phyloP scores from a whole-genome alignment of 2,888 invertebrate species.

The Didymodactylos carnosus region DNA sequence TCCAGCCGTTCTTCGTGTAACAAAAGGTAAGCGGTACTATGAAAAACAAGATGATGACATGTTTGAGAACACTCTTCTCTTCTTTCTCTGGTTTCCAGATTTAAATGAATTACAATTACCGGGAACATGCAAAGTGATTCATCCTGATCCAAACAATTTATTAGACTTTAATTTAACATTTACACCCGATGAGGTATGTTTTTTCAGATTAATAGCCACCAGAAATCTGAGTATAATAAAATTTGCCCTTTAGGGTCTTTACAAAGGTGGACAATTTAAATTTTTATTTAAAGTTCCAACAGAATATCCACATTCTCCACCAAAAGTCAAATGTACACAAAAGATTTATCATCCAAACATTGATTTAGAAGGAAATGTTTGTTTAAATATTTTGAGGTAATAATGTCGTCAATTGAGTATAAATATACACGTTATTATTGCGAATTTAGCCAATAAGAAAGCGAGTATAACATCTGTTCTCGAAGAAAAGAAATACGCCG shows the following conservation, averaged over 20 bases:
- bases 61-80: background rate
- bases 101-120: slow-evolving; percentile 43
- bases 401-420: background rate
- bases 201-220: background rate
- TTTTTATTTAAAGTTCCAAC: slow-evolving; percentile 94
- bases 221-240: background rate
- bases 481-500: background rate
- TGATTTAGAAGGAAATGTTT: slow-evolving; percentile 88
- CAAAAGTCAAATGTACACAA: slow-evolving; percentile 93
- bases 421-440: no score
- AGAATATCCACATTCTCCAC: slow-evolving; percentile 91
- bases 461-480: background rate
- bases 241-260: slow-evolving; percentile 54
- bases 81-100: background rate
- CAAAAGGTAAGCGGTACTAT: background rate
- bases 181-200: slow-evolving; percentile 67
- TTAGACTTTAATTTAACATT: slow-evolving; percentile 83
- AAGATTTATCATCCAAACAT: slow-evolving; percentile 95
- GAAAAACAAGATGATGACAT: no score
- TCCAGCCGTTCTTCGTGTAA: background rate
- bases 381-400: slow-evolving; percentile 65
- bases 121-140: slow-evolving; percentile 82
- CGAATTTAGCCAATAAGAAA: background rate
- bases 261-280: slow-evolving; percentile 72
- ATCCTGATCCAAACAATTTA: slow-evolving; percentile 85